Evolutionary conservation across 2,888 invertebrate genomes (phyloP), one percentile per base, ranked within the genome.

Genomic region (Aporophyla nigra): DNA sequence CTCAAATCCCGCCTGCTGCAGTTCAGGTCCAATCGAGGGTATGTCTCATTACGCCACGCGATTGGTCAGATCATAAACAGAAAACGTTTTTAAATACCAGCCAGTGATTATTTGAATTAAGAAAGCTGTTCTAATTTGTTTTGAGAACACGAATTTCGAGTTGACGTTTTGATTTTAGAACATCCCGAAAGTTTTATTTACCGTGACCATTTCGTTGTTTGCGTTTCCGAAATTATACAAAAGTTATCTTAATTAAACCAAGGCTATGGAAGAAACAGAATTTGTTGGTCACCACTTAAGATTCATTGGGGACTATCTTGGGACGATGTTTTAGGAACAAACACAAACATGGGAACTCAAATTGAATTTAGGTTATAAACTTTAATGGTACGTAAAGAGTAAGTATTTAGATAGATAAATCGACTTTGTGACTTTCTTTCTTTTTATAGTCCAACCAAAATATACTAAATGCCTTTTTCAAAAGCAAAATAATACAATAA

Each of bases 1-100:
- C 98, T 98, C 97, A 98, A 98, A 97, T 98, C 99, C 93, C 98
- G 99, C 93, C 98, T 99, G 93, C 98, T 98, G 95, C 98, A 98
- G 97, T 98, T 98, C 97, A 98, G 97, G 97, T 98, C 98, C 93
- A 98, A 98, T 97, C 97, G 97, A 97, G 99, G 99, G 99, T 99
- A 98, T 97, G 98, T 98, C 96, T 93, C 91, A 81, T 83, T 81
- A 73, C 79, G 86, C 87, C 81, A 83, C 10, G 92, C 90, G 93
- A 91, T 93, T 94, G 94, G 95, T 96, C 96, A 95, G 94, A 95
- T 93, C 93, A 88, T 90, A 54, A 67, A 53, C n/a, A 53, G 0
- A 14, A 33, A 72, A 43, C 43, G 3, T 3, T 46, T 61, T 33
- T 51, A 5, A 4, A 51, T 43, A n/a, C 10, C 51, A 74, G 59